Evolutionary conservation across 2,888 invertebrate genomes (phyloP).

Genomic region (Zygaena filipendulae): DNA sequence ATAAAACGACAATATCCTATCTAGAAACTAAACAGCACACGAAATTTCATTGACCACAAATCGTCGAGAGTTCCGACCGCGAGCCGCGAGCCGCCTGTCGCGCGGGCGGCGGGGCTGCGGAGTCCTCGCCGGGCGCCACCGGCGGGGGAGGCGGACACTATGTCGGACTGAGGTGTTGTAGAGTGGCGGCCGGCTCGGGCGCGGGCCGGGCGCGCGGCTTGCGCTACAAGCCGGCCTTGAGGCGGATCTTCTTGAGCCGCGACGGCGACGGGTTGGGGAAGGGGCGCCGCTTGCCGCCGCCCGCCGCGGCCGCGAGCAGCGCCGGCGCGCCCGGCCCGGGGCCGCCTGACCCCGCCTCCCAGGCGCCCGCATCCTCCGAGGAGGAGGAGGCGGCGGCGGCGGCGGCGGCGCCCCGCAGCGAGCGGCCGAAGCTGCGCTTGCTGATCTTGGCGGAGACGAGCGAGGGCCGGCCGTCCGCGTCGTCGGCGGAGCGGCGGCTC

Average conservation of each 20-base stretch:
- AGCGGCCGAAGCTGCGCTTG: constrained; percentile 40
- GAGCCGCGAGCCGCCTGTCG: too few relatives aligned
- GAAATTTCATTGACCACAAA: too few relatives aligned
- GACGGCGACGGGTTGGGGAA: constrained; percentile 36
- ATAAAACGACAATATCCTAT: too few relatives aligned
- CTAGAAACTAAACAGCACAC: too few relatives aligned
- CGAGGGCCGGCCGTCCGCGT: constrained; percentile 34
- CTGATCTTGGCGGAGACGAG: constrained; percentile 30
- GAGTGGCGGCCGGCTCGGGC: constrained; percentile 14
- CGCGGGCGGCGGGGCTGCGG: too few relatives aligned
- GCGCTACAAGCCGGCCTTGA: constrained; percentile 51
- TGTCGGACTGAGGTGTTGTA: too few relatives aligned
- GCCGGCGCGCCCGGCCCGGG: constrained; percentile 23
- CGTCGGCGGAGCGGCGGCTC: constrained; percentile 42
- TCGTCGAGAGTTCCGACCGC: too few relatives aligned
- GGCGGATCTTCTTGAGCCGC: constrained; percentile 52
- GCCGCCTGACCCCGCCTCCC: constrained; percentile 41
- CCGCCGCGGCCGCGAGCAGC: constrained; percentile 17
- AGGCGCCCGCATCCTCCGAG: constrained; percentile 27
- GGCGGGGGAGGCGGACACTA: too few relatives aligned
- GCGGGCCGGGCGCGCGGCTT: constrained; percentile 30
- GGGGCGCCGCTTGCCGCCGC: constrained; percentile 33
- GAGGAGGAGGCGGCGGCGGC: constrained; percentile 44
- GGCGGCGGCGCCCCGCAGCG: constrained; percentile 24
- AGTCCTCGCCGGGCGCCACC: too few relatives aligned